phyloP scores from a whole-genome alignment of 2,797 vertebrate species.

The Borostomias antarcticus region DNA sequence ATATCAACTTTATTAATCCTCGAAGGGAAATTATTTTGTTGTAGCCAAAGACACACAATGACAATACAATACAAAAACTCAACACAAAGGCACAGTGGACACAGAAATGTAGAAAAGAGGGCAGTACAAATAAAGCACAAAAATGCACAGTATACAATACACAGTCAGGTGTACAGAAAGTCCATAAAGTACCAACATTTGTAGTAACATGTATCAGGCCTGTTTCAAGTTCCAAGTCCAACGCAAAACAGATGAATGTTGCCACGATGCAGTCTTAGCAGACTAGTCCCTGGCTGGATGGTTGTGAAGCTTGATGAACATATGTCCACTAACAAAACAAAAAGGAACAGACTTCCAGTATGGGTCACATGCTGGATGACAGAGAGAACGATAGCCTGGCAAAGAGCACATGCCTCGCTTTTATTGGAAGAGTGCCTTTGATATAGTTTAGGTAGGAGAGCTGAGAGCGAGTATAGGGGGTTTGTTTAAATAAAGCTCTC shows the following conservation, averaged over 20 bases:
- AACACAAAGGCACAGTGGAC: too few species aligned
- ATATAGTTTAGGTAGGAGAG: slow-evolving; percentile 23
- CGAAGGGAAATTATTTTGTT: too few species aligned
- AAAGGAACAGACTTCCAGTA: neutral
- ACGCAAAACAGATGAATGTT: neutral
- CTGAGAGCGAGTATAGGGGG: slow-evolving; percentile 46
- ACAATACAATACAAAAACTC: too few species aligned
- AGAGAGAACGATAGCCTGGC: neutral
- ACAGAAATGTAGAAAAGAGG: too few species aligned
- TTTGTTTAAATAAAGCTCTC: slow-evolving; percentile 68
- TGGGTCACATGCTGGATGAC: slow-evolving; percentile 1
- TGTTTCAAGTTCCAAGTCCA: too few species aligned
- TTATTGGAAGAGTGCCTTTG: slow-evolving; percentile 59
- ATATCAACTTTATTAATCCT: too few species aligned
- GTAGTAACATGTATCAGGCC: too few species aligned
- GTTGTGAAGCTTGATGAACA: slow-evolving; percentile 27
- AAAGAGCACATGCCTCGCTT: neutral
- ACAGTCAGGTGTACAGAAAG: too few species aligned
- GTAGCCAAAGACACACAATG: too few species aligned
- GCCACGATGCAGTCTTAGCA: neutral
- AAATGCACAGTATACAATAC: too few species aligned
- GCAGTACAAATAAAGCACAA: too few species aligned
- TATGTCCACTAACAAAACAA: neutral
- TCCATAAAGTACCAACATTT: too few species aligned
- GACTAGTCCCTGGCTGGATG: neutral